Base-by-base conservation (phyloP, 2,113 vertebrate species). In the Siniperca chuatsi region DNA sequence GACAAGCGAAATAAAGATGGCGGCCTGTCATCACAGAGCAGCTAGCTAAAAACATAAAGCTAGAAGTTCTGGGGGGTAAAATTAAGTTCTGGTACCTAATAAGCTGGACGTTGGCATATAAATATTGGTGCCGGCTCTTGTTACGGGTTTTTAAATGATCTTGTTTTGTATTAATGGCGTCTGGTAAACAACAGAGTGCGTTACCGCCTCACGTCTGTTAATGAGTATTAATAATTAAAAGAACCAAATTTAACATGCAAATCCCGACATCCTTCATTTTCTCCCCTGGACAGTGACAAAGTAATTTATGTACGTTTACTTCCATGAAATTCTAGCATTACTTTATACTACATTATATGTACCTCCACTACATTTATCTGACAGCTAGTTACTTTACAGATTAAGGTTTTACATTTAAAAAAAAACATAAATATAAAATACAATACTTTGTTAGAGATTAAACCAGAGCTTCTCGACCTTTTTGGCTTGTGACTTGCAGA, bases 1-100 rank as follows among this genome's bases (percentile, higher is more conserved):
- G 12, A 1, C 12, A 48, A 8, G 1, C 12, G 37, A 1, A 87
- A 78, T 71, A 85, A 86, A 82, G 64, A 89, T 86, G 89, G 84
- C 84, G 54, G 79, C 12, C 72, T 13, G 61, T 40, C 25, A 12
- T 37, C 29, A 18, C 1, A 11, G 6, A 52, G 48, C 1, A 5
- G 40, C 42, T 35, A 20, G 50, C n/a, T 23, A 1, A 44, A 37
- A 44, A 10, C 11, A 10, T 44, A 44, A 44, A 44, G 42, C 10
- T 44, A 44, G 9, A 44, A 48, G 46, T 48, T 48, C 46, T 15
- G 4, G 13, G 13, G 3, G 33, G 1, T 6, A 1, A 60, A 42
- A 54, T 35, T 15, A 44, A 57, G 20, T 74, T 57, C 0, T 23
- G 1, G 0, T 37, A 4, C 0, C 20, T 0, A 25, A 21, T 11